A percentile compares a stretch with the other conserved stretches of the same genome.
phyloP scores from a whole-genome alignment of 2,888 invertebrate genomes.

The Apodemia mormo region DNA sequence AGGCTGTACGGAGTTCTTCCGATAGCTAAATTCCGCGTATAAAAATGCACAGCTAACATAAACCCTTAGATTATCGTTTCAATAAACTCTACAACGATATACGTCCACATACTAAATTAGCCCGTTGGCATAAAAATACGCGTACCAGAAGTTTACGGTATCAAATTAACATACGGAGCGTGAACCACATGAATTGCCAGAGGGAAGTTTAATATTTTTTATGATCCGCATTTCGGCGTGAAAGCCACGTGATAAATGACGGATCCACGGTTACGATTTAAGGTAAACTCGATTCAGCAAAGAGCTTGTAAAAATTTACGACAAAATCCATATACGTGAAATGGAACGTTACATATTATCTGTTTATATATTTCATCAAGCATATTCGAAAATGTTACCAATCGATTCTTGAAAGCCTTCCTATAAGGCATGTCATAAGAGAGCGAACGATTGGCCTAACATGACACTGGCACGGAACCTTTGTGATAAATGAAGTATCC shows the following conservation, averaged over 20 bases:
- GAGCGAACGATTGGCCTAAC: background rate
- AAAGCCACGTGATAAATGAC: constrained; percentile 71
- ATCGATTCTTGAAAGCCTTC: background rate
- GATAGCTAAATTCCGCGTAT: background rate
- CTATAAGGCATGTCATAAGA: background rate
- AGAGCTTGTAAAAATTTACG: constrained; percentile 29
- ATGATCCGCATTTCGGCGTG: constrained; percentile 48
- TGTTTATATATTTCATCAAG: background rate
- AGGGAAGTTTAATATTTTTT: constrained; percentile 58
- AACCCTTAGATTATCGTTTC: constrained; percentile 30
- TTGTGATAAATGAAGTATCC: constrained; percentile 67
- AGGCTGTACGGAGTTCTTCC: too few relatives aligned
- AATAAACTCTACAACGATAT: constrained; percentile 47
- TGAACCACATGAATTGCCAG: constrained; percentile 59
- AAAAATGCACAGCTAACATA: constrained; percentile 17
- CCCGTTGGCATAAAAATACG: constrained; percentile 54
- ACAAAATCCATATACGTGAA: constrained; percentile 37
- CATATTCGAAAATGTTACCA: background rate
- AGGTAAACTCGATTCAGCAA: constrained; percentile 2
- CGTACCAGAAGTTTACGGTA: constrained; percentile 55
- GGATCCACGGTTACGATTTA: constrained; percentile 27
- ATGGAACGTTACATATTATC: background rate
- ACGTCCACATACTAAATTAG: constrained; percentile 46
- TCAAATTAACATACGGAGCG: constrained; percentile 72
- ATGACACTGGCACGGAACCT: constrained; percentile 50